Evolutionary conservation across 2,113 vertebrate species (phyloP).

Genomic region (Sebastes fasciatus): DNA sequence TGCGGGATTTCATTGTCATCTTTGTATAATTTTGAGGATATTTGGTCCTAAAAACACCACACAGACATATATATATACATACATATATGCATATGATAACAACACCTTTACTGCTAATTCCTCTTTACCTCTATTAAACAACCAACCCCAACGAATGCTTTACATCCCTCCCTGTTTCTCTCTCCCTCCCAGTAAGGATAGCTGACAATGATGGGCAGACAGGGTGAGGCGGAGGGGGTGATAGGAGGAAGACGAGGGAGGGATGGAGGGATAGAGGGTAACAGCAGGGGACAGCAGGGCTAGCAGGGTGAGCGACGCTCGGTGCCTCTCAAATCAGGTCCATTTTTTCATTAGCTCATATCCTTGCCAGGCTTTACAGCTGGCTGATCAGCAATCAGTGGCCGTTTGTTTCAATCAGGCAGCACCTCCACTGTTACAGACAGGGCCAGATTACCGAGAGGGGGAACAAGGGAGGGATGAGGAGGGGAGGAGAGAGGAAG

Average conservation of each 20-base stretch:
- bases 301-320: slow-evolving; percentile 84
- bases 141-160: slow-evolving; percentile 81
- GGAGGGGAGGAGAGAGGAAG: slow-evolving; percentile 45
- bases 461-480: slow-evolving; percentile 65
- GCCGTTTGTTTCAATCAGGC: slow-evolving; percentile 94
- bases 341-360: slow-evolving; percentile 93
- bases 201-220: slow-evolving; percentile 71
- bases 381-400: slow-evolving; percentile 95
- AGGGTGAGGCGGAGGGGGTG: slow-evolving; percentile 58
- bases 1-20: background rate
- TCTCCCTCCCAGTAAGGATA: slow-evolving; percentile 44
- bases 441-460: slow-evolving; percentile 80
- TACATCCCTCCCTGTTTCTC: slow-evolving; percentile 40
- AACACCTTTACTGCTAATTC: slow-evolving; percentile 77
- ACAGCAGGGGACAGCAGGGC: slow-evolving; percentile 80
- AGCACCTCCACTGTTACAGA: slow-evolving; percentile 90
- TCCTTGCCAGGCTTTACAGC: slow-evolving; percentile 94
- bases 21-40: background rate
- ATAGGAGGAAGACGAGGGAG: slow-evolving; percentile 63
- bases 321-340: slow-evolving; percentile 89
- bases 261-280: slow-evolving; percentile 72
- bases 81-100: too few species aligned
- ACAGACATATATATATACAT: background rate
- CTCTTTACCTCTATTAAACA: slow-evolving; percentile 81
- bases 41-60: background rate